Percentiles rank a stretch among this genome's conserved stretches.
Evolutionary conservation across 2,797 vertebrate species (phyloP).

Genomic region (Acipenser ruthenus): DNA sequence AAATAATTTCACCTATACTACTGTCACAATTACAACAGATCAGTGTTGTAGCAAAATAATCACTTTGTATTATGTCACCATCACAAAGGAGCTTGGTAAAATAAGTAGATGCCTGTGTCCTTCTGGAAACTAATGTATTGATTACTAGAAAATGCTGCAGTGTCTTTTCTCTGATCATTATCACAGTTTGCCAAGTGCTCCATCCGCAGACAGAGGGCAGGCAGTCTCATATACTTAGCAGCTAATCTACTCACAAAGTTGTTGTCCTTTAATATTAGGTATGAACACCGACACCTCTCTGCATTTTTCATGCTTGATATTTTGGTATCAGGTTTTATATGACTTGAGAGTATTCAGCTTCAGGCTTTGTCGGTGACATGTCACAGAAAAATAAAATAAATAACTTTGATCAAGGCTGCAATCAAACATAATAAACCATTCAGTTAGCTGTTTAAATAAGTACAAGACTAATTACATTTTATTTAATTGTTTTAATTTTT

Average conservation of each 20-base stretch:
- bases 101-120: neutral
- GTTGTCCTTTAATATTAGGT: constrained; percentile 43
- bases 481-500: constrained; percentile 9
- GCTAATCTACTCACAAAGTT: constrained; percentile 21
- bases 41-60: too few species aligned
- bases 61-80: neutral
- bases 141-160: neutral
- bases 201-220: constrained; percentile 54
- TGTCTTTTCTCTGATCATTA: constrained; percentile 15
- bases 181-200: constrained; percentile 56
- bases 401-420: constrained; percentile 29
- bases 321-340: constrained; percentile 44
- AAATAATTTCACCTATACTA: too few species aligned
- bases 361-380: constrained; percentile 42
- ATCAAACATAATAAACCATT: constrained; percentile 36
- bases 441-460: constrained; percentile 40
- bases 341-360: constrained; percentile 41
- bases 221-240: constrained; percentile 22
- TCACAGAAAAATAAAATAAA: constrained; percentile 23
- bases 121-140: neutral
- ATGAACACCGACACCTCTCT: constrained; percentile 42
- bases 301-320: constrained; percentile 37
- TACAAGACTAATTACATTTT: constrained; percentile 38
- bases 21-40: too few species aligned
- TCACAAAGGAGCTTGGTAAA: neutral